Evolutionary conservation across 1,140 invertebrate genomes (phyloP), one percentile per base, ranked within the genome.

Genomic region (Hesperophylax magnus): DNA sequence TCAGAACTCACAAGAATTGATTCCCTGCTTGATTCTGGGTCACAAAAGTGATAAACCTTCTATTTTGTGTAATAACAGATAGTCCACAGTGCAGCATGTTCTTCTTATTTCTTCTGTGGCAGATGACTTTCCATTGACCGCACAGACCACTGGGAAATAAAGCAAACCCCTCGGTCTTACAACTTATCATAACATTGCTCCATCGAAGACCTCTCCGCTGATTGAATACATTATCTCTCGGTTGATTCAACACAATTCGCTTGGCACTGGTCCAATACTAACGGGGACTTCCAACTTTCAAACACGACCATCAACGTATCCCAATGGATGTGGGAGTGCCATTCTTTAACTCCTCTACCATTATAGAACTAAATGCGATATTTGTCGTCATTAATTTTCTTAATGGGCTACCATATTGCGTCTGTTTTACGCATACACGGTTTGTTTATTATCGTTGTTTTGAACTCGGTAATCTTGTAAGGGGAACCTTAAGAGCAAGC

Each of bases 341-440:
- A 65, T 65, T 65, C 56, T 65, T 31, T 65, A 65, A 31, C 15
- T 65, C 24, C n/a, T 31, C 18, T 17, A 65, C 61, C 15, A 65
- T 17, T 65, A 65, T 17, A 65, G 14, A 65, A 31, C 20, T 65
- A 31, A 65, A 65, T 31, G 61, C 24, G 61, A 22, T 65, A 31
- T 65, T 65, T 65, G 61, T 65, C 24, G 61, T 27, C 61, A 24
- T 65, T 65, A 31, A 31, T 65, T 65, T 65, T 65, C 61, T 31
- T 65, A 65, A 65, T 65, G 61, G 61, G 20, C 61, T 31, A 22
- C 24, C 60, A 22, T 63, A 63, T 63, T 63, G 60, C 22, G 20
- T 65, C 20, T 65, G 20, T 65, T 65, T 24, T 65, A 24, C 15
- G 14, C 61, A 65, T 24, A 24, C 56, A 20, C 56, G 56, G 20